Evolutionary conservation across 2,113 vertebrate genomes (phyloP).

Genomic region (Anguilla japonica): DNA sequence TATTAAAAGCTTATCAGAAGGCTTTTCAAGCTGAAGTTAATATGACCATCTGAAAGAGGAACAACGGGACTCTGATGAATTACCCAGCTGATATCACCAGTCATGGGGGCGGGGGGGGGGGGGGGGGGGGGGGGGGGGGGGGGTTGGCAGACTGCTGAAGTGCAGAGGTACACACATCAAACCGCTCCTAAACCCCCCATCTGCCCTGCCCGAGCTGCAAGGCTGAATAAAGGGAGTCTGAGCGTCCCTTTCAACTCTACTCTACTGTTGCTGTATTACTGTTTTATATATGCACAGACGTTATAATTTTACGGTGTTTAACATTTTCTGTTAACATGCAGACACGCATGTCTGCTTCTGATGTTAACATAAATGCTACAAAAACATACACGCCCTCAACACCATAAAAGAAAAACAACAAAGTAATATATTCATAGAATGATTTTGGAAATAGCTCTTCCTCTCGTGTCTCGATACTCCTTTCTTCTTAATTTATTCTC

Average conservation of each 20-base stretch:
- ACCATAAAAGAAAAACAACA: not conserved
- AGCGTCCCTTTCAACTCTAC: not conserved
- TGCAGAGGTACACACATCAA: not conserved
- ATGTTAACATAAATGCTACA: not conserved
- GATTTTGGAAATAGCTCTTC: not conserved
- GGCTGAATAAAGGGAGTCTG: too few relatives aligned
- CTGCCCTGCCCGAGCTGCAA: too few relatives aligned
- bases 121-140: too few relatives aligned
- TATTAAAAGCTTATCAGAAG: not conserved
- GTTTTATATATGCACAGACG: constrained; percentile 56
- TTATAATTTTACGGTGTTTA: not conserved
- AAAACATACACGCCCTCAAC: too few relatives aligned
- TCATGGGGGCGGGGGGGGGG: not conserved
- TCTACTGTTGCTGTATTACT: too few relatives aligned
- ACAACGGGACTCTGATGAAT: not conserved
- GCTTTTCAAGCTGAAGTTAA: not conserved
- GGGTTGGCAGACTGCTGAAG: not conserved
- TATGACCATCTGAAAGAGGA: not conserved
- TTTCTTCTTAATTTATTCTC: constrained; percentile 22
- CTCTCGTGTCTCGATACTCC: not conserved
- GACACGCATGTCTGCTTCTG: not conserved
- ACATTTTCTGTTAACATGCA: not conserved
- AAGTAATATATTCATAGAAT: not conserved
- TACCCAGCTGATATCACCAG: not conserved
- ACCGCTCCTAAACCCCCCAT: not conserved